Evolutionary conservation across 2,113 vertebrate species (phyloP), one percentile per base, ranked within the genome.

Genomic region (Piaya cayana): DNA sequence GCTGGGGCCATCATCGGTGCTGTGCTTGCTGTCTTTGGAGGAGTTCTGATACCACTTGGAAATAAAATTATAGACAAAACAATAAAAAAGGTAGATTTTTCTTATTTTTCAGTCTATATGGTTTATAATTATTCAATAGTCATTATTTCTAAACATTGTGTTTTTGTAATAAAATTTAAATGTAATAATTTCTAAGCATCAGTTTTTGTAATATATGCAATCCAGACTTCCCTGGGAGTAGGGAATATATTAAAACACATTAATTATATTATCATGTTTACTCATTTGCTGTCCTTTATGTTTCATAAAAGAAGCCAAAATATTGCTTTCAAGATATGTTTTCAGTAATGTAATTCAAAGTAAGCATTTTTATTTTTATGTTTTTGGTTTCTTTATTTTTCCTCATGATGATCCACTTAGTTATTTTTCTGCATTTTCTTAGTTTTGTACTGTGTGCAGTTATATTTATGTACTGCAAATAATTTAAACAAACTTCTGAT

Each of bases 31-130:
- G 53, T 99, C 90, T 87, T 99, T 2, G 99, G 99, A 86, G 98
- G 98, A 21, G 34, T 98, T 81, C 98, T 99, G 5, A 98, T 99
- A 88, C 99, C 99, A 0, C 49, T 99, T 42, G 99, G 99, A 90
- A 93, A 99, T 76, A 49, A 69, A 26, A 14, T 99, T 29, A 98
- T 99, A 88, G 2, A 78, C 60, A 96, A 80, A 75, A 98, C 98
- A 21, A 98, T 99, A 90, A 86, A 94, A 81, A 98, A 98, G 99
- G 99, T 99, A 98, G 30, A 30, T 2, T 15, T 43, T 37, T 86
- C 74, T 11, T 15, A 32, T 39, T 45, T 45, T 15, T 36, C 3
- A 12, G 15, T 55, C 8, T 19, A 7, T 43, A 22, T 30, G 3
- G 2, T 29, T 79, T 76, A 6, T 76, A 9, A 4, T n/a, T 76